Evolutionary conservation across 2,888 invertebrate species (phyloP), one percentile per base, ranked within the genome.

Genomic region (Tachina fera): DNA sequence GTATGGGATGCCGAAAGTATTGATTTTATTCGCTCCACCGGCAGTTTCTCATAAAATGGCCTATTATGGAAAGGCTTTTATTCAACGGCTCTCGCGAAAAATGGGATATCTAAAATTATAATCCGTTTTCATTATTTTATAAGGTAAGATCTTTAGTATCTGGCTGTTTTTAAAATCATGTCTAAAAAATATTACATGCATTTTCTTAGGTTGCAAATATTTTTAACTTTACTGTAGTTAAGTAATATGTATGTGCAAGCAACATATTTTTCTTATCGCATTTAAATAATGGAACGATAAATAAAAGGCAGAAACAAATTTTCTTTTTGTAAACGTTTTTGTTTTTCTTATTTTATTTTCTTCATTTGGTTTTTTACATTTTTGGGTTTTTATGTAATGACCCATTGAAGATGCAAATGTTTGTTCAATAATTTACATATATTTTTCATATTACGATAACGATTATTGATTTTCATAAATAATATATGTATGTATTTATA

Each of bases 251-350:
- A 45, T 4, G 11, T 45, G 51, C n/a, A 58, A 53, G 45, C 8
- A 13, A 31, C 13, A 31, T 51, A 51, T 72, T 56, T 68, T 51
- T 61, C 11, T 60, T 13, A 49, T 41, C 51, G 31, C 49, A 79
- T 84, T 84, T 58, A 70, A 56, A 75, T 70, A 75, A 79, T 84
- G 75, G 70, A 74, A 43, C 82, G 63, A 68, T 74, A 74, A 76
- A 68, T 74, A 70, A 68, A 74, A 60, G 16, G 11, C 1, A 16
- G 13, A 19, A 56, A 67, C n/a, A 68, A 43, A 10, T 9, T 58
- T 31, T 47, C 16, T 19, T 47, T 19, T 14, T 56, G 47, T 43
- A 31, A 31, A 31, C 5, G 5, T 31, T 31, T 31, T 31, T n/a
- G 13, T 65, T 47, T 49, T 68, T 31, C 6, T 5, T 39, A 3